These are phyloP conservation scores for Anastrepha obliqua DNA, from an alignment of 1,140 invertebrate species.

Conservation along the genomic window DNA sequence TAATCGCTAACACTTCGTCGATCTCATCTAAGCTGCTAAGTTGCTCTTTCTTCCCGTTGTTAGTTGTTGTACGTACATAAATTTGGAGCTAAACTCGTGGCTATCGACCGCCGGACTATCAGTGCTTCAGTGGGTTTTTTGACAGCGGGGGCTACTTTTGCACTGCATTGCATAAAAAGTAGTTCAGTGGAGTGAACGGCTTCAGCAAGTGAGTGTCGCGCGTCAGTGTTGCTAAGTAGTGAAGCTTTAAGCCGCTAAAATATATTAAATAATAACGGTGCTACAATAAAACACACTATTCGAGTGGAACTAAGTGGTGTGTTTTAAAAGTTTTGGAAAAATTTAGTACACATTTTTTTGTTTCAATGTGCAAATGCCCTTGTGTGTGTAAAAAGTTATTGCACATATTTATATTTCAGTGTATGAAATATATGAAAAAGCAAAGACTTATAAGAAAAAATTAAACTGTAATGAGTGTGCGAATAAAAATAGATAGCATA, in stretches of 20 bases:
- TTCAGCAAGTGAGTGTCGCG: slow-evolving; percentile 66
- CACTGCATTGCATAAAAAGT: slow-evolving; percentile 69
- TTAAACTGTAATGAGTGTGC: too few species aligned
- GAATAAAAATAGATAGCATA: too few species aligned
- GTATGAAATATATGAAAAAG: too few species aligned
- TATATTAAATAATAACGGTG: background rate
- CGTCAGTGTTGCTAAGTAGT: slow-evolving; percentile 3
- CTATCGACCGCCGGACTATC: slow-evolving; percentile 1
- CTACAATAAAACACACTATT: background rate
- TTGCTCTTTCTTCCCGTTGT: slow-evolving; percentile 53
- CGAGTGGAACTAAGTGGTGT: background rate
- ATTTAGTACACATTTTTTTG: too few species aligned
- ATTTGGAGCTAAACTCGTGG: background rate
- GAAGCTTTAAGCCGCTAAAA: background rate
- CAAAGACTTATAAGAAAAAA: too few species aligned
- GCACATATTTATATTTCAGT: too few species aligned
- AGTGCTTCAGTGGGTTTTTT: slow-evolving; percentile 9
- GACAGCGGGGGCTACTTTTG: slow-evolving; percentile 62
- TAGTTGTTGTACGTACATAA: background rate
- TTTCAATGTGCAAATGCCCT: too few species aligned
- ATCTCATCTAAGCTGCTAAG: slow-evolving; percentile 57
- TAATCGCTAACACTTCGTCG: slow-evolving; percentile 31
- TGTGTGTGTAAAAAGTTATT: too few species aligned
- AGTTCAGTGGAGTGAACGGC: slow-evolving; percentile 72
- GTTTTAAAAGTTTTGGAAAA: background rate